Evolutionary conservation across 2,113 vertebrate genomes (phyloP), one percentile per base, ranked within the genome.

Genomic region (Lagopus muta): DNA sequence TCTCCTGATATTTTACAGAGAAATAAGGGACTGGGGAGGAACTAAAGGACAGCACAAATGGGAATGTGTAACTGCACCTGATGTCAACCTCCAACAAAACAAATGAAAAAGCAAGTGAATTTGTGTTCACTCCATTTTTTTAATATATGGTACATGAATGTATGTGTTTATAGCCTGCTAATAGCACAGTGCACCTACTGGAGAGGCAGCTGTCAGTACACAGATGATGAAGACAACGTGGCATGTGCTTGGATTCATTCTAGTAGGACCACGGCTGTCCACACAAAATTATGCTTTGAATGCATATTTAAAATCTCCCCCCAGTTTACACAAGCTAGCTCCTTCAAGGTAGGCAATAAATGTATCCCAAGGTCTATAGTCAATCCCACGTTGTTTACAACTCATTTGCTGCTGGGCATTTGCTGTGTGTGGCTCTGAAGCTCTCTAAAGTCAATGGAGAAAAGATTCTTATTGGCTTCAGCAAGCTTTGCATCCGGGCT

Each of bases 51-150:
- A 92, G 85, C 79, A 88, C 32, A 88, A 13, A 77, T 5, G 86
- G 43, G 76, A 27, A 85, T 30, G 21, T 43, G 21, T 13, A 92
- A 71, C 1, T 74, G 62, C 40, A 86, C 72, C 40, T 90, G 55
- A 92, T 72, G 91, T 52, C 89, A 90, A 78, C 22, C 67, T 81
- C 74, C 76, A 93, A 72, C 9, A 69, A 92, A 92, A 42, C 32
- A 71, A 62, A 95, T 21, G 3, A 71, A 82, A 92, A 92, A 76
- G 2, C 78, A 78, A 80, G 47, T 34, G 40, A 71, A 45, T 72
- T 69, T 85, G 43, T 55, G 8, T n/a, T 90, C 69, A 90, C 11
- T n/a, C 14, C 14, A 48, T 55, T 66, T 58, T 54, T 47, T 28
- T 16, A 28, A 34, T 10, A 18, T 40, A n/a, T 10, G 6, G 62